These are phyloP conservation scores for Sphecodes monilicornis DNA, from an alignment of 2,888 invertebrate genomes.

Conservation along the genomic window DNA sequence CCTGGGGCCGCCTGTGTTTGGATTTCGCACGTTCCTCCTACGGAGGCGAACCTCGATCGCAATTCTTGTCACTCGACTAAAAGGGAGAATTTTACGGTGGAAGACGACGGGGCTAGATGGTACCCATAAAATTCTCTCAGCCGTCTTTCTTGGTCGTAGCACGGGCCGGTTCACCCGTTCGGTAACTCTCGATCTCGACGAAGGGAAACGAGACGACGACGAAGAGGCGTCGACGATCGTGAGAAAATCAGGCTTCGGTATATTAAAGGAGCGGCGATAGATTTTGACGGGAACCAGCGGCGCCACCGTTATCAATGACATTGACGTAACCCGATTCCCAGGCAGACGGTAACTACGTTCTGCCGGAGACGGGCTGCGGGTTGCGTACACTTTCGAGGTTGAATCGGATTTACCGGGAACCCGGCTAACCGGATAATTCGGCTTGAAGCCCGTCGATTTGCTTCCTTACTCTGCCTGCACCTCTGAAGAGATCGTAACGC, in stretches of 20 bases:
- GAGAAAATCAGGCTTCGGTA: slow-evolving; percentile 35
- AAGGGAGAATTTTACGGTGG: slow-evolving; percentile 49
- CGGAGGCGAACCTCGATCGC: slow-evolving; percentile 57
- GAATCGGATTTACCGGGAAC: slow-evolving; percentile 65
- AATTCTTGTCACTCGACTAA: slow-evolving; percentile 65
- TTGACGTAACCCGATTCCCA: slow-evolving; percentile 72
- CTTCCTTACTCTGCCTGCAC: slow-evolving; percentile 29
- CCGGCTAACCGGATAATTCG: slow-evolving; percentile 64
- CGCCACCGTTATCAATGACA: slow-evolving; percentile 67
- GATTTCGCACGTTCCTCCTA: slow-evolving; percentile 52
- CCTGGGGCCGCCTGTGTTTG: slow-evolving; percentile 37
- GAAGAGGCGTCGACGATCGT: slow-evolving; percentile 28
- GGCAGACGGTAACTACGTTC: slow-evolving; percentile 63
- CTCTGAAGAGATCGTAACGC: slow-evolving; percentile 62
- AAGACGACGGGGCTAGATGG: slow-evolving; percentile 28
- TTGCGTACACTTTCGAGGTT: slow-evolving; percentile 59
- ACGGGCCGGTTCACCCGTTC: background rate
- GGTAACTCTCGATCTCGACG: background rate
- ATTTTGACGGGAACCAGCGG: slow-evolving; percentile 54
- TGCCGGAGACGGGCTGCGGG: slow-evolving; percentile 20
- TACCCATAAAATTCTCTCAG: slow-evolving; percentile 41
- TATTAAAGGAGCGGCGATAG: slow-evolving; percentile 59
- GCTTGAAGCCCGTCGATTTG: slow-evolving; percentile 49
- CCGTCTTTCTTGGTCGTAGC: background rate
- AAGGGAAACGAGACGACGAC: background rate